Base-by-base conservation (phyloP, 2,113 vertebrate genomes). In the Syrrhaptes paradoxus region DNA sequence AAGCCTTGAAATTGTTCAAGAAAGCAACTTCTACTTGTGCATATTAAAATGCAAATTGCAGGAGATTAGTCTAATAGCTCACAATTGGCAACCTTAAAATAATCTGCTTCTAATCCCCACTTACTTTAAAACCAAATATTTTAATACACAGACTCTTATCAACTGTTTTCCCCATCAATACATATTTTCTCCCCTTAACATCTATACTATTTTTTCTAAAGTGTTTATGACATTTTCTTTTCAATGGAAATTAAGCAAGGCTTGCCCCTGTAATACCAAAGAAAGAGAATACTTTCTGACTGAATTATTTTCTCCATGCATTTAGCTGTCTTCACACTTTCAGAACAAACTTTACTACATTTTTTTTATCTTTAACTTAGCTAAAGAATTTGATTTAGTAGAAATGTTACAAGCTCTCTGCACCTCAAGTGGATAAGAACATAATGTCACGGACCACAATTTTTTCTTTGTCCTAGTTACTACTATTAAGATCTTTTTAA, bases 401-500 rank as follows among this genome's bases (percentile, higher is more conserved):
- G 49, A 77, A 89, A 72, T 43, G 8, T 68, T 90, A 89, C 18
- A 81, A 85, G 25, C 8, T 81, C 29, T 83, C 84, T 49, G 48
- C 67, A 57, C 80, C 41, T 90, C 58, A 62, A 36, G 7, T 77
- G 38, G 11, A 91, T 28, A 84, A 73, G 10, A 66, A 54, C 24
- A 72, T 59, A 73, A 88, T 29, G 38, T 75, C 68, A 95, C 55
- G 15, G 25, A 28, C 29, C 45, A 67, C 7, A n/a, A n/a, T n/a
- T 85, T 80, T 83, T 76, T 91, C 71, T 93, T 86, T 67, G 36
- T 85, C 57, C 89, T 49, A 59, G 18, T 45, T 36, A 82, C 24
- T 57, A 68, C 67, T 68, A 70, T 61, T 83, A 74, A 91, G 52
- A 76, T 22, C n/a, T 66, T 89, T 94, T 73, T 88, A 97, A 96